Evolutionary conservation across 2,888 invertebrate genomes (phyloP), one percentile per base, ranked within the genome.

Genomic region (Xestia sexstrigata): DNA sequence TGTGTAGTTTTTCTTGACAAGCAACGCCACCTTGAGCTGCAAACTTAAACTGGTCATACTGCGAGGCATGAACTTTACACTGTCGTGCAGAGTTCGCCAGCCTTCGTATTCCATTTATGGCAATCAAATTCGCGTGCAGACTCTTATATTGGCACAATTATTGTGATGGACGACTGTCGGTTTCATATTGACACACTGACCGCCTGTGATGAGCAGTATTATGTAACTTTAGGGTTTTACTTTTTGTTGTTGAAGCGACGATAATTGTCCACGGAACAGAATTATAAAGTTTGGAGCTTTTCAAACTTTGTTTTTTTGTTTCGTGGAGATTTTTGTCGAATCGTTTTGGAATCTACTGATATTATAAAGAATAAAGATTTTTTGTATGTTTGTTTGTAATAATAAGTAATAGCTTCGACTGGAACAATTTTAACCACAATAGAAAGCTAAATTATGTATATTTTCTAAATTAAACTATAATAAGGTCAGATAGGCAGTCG

Each of bases 51-150:
- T 62, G 9, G 35, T 20, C 58, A 15, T 58, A 26, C 7, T 47
- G 30, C 8, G 26, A 5, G 7, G 58, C 47, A 45, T 55, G 66
- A 66, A 82, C 66, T 70, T 71, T 82, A 72, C 39, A 67, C 72
- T 17, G 69, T 39, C 20, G 55, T 49, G 7, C 30, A 60, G 47
- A 49, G 49, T 45, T 26, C 83, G 39, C 39, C 60, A 75, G 78
- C 87, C 87, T 88, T 88, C 84, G 30, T 20, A 13, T 52, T 58
- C 35, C 73, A 83, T 67, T 86, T 86, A 80, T 71, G 39, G 47
- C 82, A 88, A 88, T 86, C 35, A 80, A 79, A 81, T 83, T 84
- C 80, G 85, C 80, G 79, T 78, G 74, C 60, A 67, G 45, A 70
- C 65, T 58, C 45, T 67, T 23, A 81, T 81, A 85, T 88, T 88